A percentile compares a stretch with the other conserved stretches of the same genome.
Evolutionary conservation across 2,888 invertebrate species (phyloP).

Genomic region (Papilio protenor): DNA sequence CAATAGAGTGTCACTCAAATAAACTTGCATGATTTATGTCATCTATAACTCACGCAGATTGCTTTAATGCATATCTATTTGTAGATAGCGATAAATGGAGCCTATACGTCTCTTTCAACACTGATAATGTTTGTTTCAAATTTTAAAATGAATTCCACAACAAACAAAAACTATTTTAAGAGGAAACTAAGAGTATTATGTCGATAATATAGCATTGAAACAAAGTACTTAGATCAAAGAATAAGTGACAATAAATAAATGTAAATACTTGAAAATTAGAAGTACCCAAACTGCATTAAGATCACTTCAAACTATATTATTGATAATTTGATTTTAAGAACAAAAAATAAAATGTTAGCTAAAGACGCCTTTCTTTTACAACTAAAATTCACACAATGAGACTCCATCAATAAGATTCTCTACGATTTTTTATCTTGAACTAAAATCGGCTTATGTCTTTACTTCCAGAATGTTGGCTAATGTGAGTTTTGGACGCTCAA

Average conservation of each 20-base stretch:
- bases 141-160: constrained; percentile 32
- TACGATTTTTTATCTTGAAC: neutral
- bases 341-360: neutral
- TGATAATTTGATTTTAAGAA: neutral
- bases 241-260: no score
- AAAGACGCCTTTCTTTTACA: neutral
- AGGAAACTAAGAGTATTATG: neutral
- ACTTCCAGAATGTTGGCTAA: neutral
- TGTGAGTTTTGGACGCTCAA: constrained; percentile 49
- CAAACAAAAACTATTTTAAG: neutral
- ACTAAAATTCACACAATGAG: neutral
- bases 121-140: constrained; percentile 58
- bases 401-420: neutral
- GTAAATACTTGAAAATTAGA: no score
- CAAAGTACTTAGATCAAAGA: no score
- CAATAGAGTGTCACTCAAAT: constrained; percentile 39
- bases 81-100: constrained; percentile 58
- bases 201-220: no score
- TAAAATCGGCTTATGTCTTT: neutral
- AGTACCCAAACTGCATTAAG: no score
- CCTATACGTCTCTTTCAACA: constrained; percentile 19
- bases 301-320: neutral
- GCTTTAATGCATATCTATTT: constrained; percentile 62
- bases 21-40: constrained; percentile 58
- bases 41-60: constrained; percentile 62